Evolutionary conservation across 2,888 invertebrate species (phyloP).

Genomic region (Podabrus alpinus): DNA sequence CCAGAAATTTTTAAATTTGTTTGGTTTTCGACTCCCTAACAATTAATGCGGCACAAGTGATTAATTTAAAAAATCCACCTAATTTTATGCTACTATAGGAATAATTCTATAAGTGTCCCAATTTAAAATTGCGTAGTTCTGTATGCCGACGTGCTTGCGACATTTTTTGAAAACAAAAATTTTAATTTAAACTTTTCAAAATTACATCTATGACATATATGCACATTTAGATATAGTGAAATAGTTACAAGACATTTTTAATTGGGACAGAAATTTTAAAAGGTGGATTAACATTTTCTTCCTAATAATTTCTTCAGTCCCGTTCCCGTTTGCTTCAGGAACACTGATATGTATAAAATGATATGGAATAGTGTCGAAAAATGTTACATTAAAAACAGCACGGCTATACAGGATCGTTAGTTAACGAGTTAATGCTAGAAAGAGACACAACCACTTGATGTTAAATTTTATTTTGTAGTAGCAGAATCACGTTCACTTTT

Average conservation of each 20-base stretch:
- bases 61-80: conserved; percentile 44
- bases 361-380: conserved; percentile 23
- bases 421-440: conserved; percentile 31
- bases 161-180: neutral
- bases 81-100: conserved; percentile 49
- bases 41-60: conserved; percentile 52
- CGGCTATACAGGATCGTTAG: neutral
- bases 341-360: conserved; percentile 46
- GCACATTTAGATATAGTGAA: conserved; percentile 25
- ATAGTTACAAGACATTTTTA: conserved; percentile 9
- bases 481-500: neutral
- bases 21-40: conserved; percentile 27
- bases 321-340: conserved; percentile 32
- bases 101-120: conserved; percentile 36
- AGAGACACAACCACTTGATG: conserved; percentile 50
- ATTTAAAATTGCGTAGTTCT: conserved; percentile 25
- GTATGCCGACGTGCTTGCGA: conserved; percentile 17
- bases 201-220: conserved; percentile 21
- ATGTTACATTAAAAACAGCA: conserved; percentile 11
- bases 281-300: conserved; percentile 38
- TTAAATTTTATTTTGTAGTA: neutral
- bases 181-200: neutral
- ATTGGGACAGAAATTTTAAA: conserved; percentile 26
- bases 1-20: conserved; percentile 27
- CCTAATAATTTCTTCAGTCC: conserved; percentile 25